Percentiles rank a stretch among this genome's conserved stretches.
phyloP scores from a whole-genome alignment of 2,113 vertebrate genomes.

The Halcyon senegalensis region DNA sequence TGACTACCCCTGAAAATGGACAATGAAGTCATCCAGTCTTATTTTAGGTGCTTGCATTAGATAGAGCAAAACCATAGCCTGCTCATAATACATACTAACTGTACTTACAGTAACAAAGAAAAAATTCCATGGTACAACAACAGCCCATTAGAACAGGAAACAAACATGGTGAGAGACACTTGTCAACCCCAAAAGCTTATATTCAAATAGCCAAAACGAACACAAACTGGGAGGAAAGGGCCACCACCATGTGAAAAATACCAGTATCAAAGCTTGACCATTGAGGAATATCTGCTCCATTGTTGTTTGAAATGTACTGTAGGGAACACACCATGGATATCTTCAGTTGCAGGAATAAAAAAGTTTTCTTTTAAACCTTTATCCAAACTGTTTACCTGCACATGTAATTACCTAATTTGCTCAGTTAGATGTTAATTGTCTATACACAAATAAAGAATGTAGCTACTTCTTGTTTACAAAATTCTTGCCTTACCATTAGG shows the following conservation, averaged over 20 bases:
- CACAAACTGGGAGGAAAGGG: neutral
- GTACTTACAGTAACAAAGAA: neutral
- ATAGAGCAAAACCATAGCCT: neutral
- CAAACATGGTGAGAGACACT: neutral
- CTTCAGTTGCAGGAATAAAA: neutral
- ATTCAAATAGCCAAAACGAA: neutral
- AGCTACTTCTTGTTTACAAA: neutral
- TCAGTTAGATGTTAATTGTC: neutral
- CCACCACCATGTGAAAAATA: neutral
- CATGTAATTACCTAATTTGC: neutral
- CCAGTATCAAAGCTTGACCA: neutral
- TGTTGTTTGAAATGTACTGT: neutral
- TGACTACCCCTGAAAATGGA: neutral
- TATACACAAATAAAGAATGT: neutral
- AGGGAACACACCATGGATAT: neutral
- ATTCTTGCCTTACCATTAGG: neutral
- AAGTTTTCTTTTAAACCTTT: neutral
- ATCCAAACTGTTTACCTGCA: neutral
- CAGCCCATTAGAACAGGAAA: neutral
- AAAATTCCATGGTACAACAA: neutral
- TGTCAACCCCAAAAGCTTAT: neutral
- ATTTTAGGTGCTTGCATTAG: neutral
- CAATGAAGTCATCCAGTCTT: neutral
- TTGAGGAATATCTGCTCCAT: neutral
- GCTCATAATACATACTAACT: neutral